A percentile compares a stretch with the other conserved stretches of the same genome.
Conservation (phyloP, 2,888 invertebrate species). For the Polyploca ridens region DNA sequence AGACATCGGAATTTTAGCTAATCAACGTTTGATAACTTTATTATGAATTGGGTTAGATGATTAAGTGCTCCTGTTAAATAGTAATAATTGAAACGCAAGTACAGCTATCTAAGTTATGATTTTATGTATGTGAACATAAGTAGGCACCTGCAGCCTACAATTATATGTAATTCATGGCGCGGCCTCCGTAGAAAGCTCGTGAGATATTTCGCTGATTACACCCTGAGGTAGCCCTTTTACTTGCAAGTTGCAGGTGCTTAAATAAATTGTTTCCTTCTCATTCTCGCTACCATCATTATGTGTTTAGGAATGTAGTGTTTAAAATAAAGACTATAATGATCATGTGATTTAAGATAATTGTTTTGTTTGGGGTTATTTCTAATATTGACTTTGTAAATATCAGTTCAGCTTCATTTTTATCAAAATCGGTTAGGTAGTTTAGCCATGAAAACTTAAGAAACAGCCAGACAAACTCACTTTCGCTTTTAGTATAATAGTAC, state of each 20-base stretch:
- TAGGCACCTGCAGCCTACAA: conserved; percentile 39
- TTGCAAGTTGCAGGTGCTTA: conserved; percentile 21
- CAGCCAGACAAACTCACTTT: no score
- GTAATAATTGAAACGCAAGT: not conserved
- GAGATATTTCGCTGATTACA: conserved; percentile 31
- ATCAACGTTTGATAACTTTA: no score
- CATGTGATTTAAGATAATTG: not conserved
- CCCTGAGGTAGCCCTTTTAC: conserved; percentile 28
- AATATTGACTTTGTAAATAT: not conserved
- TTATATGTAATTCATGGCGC: conserved; percentile 42
- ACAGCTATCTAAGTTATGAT: conserved; percentile 25
- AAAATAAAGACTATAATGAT: not conserved
- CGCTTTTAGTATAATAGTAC: no score
- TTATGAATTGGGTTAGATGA: no score
- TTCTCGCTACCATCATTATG: conserved; percentile 7
- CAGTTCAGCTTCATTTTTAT: no score
- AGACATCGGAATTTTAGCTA: no score
- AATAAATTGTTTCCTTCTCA: conserved; percentile 13
- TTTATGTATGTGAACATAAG: conserved; percentile 25
- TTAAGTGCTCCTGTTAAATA: no score
- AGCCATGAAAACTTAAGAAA: no score
- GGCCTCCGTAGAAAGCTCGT: conserved; percentile 47
- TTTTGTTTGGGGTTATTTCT: not conserved
- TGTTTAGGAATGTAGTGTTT: not conserved
- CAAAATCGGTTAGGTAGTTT: no score